Percentiles rank a stretch among this genome's conserved stretches.
Conservation (phyloP, 2,888 invertebrate genomes). For the Biston stratarius region DNA sequence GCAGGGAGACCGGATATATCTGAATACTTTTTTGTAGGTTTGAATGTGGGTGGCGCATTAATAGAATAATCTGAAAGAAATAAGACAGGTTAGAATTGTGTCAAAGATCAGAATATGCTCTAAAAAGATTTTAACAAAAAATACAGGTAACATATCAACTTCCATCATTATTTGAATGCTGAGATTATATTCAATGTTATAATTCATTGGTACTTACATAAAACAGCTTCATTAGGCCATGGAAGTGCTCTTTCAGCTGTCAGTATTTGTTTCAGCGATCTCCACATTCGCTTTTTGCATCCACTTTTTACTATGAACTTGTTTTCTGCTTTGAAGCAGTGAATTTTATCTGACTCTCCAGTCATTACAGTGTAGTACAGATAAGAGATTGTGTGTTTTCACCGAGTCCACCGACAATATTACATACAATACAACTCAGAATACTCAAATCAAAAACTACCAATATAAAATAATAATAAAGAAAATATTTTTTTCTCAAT, state of each 20-base stretch:
- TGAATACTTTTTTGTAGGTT: slow-evolving; percentile 97
- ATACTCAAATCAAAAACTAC: too few relatives aligned
- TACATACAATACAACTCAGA: too few relatives aligned
- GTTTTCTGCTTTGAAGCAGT: slow-evolving; percentile 78
- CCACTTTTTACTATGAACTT: slow-evolving; percentile 86
- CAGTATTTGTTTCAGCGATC: slow-evolving; percentile 95
- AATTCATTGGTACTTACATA: slow-evolving; percentile 85
- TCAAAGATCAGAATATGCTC: too few relatives aligned
- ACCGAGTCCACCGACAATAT: too few relatives aligned
- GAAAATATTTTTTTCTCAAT: too few relatives aligned
- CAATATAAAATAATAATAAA: too few relatives aligned
- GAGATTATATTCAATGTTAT: neutral
- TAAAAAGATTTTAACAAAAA: too few relatives aligned
- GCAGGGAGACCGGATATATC: slow-evolving; percentile 96
- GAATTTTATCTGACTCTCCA: slow-evolving; percentile 67
- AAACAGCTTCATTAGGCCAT: slow-evolving; percentile 91
- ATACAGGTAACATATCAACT: too few relatives aligned
- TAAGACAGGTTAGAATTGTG: slow-evolving; percentile 9
- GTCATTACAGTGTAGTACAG: slow-evolving; percentile 55
- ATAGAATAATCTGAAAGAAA: slow-evolving; percentile 91
- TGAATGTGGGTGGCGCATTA: slow-evolving; percentile 96
- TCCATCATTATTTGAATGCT: too few relatives aligned
- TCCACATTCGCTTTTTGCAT: slow-evolving; percentile 94
- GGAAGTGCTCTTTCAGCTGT: slow-evolving; percentile 92
- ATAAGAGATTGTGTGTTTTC: too few relatives aligned